phyloP scores from a whole-genome alignment of 2,797 vertebrate genomes.

The Poecile montanus region DNA sequence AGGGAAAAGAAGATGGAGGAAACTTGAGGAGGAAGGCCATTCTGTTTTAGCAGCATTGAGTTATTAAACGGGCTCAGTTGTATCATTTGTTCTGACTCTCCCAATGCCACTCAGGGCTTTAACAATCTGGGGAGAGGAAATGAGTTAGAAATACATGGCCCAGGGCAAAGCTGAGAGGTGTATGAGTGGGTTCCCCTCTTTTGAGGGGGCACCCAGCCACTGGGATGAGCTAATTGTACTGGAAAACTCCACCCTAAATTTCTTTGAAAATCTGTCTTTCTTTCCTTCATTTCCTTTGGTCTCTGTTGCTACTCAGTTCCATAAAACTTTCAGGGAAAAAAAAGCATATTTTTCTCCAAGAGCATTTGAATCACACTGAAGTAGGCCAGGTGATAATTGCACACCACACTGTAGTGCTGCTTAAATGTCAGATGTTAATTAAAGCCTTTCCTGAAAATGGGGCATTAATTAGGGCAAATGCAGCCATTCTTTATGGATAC shows the following conservation, averaged over 20 bases:
- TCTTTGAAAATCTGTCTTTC: background rate
- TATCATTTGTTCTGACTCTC: background rate
- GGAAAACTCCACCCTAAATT: background rate
- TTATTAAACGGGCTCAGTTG: background rate
- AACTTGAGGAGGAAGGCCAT: background rate
- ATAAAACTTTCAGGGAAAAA: background rate
- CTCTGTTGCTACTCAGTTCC: background rate
- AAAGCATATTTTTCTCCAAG: background rate
- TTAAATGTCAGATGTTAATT: conserved; percentile 62
- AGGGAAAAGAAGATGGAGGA: background rate
- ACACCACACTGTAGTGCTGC: background rate
- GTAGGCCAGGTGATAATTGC: conserved; percentile 59
- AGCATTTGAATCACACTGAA: conserved; percentile 11
- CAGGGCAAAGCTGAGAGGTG: background rate
- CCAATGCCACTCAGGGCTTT: background rate
- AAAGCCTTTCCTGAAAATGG: conserved; percentile 33
- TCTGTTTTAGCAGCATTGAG: background rate
- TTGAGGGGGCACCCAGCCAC: background rate
- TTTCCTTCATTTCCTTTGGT: background rate
- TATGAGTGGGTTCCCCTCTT: background rate
- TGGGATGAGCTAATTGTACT: background rate
- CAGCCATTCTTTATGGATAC: background rate
- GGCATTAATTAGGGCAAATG: conserved; percentile 52
- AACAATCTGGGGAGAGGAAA: background rate
- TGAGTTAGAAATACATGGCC: background rate